Evolutionary conservation across 2,797 vertebrate species (phyloP).

Genomic region (Hyperoplus lanceolatus): DNA sequence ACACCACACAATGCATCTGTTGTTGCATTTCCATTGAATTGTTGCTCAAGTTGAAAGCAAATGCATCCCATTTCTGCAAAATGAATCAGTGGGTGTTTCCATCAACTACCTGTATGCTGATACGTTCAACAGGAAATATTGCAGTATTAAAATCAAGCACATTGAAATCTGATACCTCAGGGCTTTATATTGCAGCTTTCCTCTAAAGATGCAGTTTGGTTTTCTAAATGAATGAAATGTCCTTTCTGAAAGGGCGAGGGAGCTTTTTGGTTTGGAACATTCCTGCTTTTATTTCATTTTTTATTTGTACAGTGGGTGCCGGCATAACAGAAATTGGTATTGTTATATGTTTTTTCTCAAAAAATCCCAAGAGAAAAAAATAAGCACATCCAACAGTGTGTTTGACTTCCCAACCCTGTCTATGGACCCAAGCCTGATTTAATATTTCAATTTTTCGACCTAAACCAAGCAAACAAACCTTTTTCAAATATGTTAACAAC

Average conservation of each 20-base stretch:
- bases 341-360: no score
- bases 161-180: neutral
- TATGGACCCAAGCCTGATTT: no score
- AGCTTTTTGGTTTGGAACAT: no score
- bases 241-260: no score
- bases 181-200: neutral
- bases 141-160: neutral
- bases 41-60: neutral
- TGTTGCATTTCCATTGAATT: conserved; percentile 44
- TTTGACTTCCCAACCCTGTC: no score
- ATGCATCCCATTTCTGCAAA: conserved; percentile 21
- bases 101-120: neutral
- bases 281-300: no score
- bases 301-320: no score
- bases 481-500: neutral
- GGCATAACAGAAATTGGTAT: no score
- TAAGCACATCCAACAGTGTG: no score
- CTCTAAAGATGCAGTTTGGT: no score
- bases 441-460: neutral
- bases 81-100: neutral
- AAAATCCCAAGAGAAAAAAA: no score
- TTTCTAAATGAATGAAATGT: no score
- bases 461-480: neutral
- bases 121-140: neutral
- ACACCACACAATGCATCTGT: conserved; percentile 52